Conservation (phyloP, 2,888 invertebrate species). For the Leucophenga montana region DNA sequence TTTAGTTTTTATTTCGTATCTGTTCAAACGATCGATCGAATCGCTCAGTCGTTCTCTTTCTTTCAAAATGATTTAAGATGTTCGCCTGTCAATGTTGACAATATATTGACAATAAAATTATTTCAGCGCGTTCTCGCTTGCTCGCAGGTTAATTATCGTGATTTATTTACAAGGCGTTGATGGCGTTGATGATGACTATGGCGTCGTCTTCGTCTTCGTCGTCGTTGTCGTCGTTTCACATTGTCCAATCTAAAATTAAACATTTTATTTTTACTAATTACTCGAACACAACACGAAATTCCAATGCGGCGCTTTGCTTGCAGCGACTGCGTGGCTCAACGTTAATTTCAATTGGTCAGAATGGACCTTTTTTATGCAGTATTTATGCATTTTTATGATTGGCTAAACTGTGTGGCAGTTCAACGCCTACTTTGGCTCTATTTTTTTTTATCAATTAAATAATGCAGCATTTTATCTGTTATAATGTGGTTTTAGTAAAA, state of each 20-base stretch:
- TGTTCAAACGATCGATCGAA: neutral
- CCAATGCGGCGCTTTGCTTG: neutral
- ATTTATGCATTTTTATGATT: constrained; percentile 24
- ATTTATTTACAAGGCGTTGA: constrained; percentile 56
- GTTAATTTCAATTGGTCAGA: neutral
- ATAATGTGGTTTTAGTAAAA: neutral
- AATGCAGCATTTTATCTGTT: neutral
- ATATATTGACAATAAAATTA: constrained; percentile 63
- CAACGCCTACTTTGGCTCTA: neutral
- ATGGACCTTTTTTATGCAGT: neutral
- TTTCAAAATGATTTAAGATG: constrained; percentile 64
- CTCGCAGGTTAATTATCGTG: constrained; percentile 62
- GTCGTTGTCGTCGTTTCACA: no score
- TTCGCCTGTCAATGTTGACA: constrained; percentile 63
- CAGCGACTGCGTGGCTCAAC: neutral
- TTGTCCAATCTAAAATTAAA: neutral
- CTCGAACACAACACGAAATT: neutral
- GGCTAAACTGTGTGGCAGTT: constrained; percentile 11
- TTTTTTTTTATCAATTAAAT: neutral
- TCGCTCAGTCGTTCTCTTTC: constrained; percentile 23
- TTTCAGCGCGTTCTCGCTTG: constrained; percentile 51
- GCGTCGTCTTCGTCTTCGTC: neutral
- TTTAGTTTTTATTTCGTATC: constrained; percentile 33
- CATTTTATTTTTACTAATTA: constrained; percentile 14
- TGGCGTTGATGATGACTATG: constrained; percentile 8